These are phyloP conservation scores for honey bee (Apis mellifera) DNA, from an alignment of 1,140 invertebrate species.

Conservation along the genomic window Amel_HAv3.1 CM009934.2:8915001-8915500, in stretches of 20 bases:
- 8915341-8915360: too few species aligned
- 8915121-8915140: not conserved
- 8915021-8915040: conserved; percentile 4
- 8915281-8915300: not conserved
- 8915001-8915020: conserved; percentile 3
- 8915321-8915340: not conserved
- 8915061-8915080: conserved; percentile 12
- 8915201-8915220: conserved; percentile 11
- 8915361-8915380: too few species aligned
- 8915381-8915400: too few species aligned
- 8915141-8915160: not conserved
- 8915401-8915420: too few species aligned
- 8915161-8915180: not conserved
- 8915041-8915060: not conserved
- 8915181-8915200: conserved; percentile 31
- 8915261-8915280: conserved; percentile 33
- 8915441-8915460: too few species aligned
- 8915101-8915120: conserved; percentile 6
- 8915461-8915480: too few species aligned
- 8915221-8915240: not conserved
- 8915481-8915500: too few species aligned
- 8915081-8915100: conserved; percentile 7
- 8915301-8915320: not conserved
- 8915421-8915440: too few species aligned
- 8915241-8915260: not conserved